Evolutionary conservation across 1,140 invertebrate genomes (phyloP).

Genomic region (Rhyacophila brunnea): DNA sequence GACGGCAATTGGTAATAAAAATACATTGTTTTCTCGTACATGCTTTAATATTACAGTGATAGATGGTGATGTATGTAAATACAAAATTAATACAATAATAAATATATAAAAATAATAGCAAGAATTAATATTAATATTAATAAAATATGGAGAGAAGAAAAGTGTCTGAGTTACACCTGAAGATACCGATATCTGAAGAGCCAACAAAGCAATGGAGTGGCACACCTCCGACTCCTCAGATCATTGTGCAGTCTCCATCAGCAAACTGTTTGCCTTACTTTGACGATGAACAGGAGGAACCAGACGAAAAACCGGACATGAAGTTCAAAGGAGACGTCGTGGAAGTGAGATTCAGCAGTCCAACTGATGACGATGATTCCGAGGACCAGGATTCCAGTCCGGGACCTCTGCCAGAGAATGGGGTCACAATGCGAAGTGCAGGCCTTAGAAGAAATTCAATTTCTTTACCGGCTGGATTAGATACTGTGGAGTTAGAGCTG

Average conservation of each 20-base stretch:
- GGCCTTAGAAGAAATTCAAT: constrained; percentile 49
- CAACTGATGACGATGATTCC: constrained; percentile 7
- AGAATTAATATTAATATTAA: too few species aligned
- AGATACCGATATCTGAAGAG: constrained; percentile 16
- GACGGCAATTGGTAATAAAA: too few species aligned
- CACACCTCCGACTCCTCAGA: constrained; percentile 15
- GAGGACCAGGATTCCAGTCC: constrained; percentile 22
- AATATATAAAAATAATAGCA: too few species aligned
- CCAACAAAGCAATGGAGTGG: background rate
- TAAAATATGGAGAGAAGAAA: constrained; percentile 24
- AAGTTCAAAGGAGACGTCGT: background rate
- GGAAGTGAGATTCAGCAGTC: background rate
- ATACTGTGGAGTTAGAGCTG: constrained; percentile 45
- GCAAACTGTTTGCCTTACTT: constrained; percentile 18
- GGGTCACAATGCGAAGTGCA: constrained; percentile 35
- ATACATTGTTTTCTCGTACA: too few species aligned
- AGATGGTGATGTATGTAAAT: too few species aligned
- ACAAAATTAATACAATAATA: too few species aligned
- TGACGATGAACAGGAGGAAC: constrained; percentile 15
- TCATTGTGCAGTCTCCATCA: constrained; percentile 27
- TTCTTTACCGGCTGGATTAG: constrained; percentile 48
- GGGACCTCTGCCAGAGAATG: constrained; percentile 17
- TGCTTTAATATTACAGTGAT: too few species aligned
- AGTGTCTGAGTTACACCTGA: constrained; percentile 18
- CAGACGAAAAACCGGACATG: background rate